Conservation (phyloP, 2,888 invertebrate species). For the Dryocosmus kuriphilus region DNA sequence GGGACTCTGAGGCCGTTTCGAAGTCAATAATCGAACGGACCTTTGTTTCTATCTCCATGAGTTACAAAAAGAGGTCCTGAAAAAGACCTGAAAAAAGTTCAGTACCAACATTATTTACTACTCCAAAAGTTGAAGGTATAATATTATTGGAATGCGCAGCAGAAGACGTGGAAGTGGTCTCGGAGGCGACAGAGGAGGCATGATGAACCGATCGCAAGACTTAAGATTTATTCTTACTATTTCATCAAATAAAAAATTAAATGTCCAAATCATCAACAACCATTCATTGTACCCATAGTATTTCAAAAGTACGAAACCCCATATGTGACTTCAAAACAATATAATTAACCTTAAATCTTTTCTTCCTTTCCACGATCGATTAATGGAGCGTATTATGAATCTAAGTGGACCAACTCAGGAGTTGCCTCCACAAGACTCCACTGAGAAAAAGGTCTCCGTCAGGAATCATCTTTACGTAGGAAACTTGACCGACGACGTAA, state of each 20-base stretch:
- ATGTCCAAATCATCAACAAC: neutral
- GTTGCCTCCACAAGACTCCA: slow-evolving; percentile 84
- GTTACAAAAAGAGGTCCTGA: no score
- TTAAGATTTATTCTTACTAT: slow-evolving; percentile 59
- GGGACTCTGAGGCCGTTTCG: no score
- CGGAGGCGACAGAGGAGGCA: slow-evolving; percentile 41
- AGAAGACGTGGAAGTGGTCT: slow-evolving; percentile 65
- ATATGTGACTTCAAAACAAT: neutral
- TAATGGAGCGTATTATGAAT: slow-evolving; percentile 85
- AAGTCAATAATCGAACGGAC: no score
- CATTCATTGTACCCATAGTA: neutral
- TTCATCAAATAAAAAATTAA: neutral
- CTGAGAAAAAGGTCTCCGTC: slow-evolving; percentile 93
- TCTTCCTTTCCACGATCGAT: slow-evolving; percentile 76
- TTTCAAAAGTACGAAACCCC: neutral
- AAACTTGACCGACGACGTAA: slow-evolving; percentile 92
- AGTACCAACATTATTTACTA: no score
- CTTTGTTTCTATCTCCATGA: no score
- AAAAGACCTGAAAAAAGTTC: no score
- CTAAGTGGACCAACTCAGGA: slow-evolving; percentile 89
- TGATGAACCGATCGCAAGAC: slow-evolving; percentile 73
- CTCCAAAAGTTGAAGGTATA: no score
- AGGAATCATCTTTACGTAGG: slow-evolving; percentile 97
- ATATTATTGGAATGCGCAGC: slow-evolving; percentile 56
- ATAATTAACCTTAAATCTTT: slow-evolving; percentile 26